Base-by-base conservation (phyloP, 2,797 vertebrate genomes). In the Melanotaenia parkinsoni region DNA sequence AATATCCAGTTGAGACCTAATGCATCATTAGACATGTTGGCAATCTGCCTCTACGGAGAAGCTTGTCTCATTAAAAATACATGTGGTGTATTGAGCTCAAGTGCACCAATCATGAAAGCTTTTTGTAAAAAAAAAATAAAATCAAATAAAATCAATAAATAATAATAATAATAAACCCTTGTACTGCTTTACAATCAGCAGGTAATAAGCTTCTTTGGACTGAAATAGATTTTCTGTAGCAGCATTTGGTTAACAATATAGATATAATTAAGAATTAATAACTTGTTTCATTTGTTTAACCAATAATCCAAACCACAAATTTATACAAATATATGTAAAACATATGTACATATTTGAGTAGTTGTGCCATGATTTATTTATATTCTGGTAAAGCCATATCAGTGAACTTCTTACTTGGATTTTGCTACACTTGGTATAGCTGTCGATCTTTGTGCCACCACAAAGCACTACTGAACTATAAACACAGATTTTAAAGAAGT, bases 61-160 rank as follows among this genome's bases (percentile, higher is more conserved):
- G 70, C 76, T 83, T 67, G 76, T 88, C 82, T 86, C 83, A 87
- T 92, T 87, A 89, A 89, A 91, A 84, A 89, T 83, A 81, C 77
- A 88, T 86, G 85, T 4, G 22, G 71, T 32, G 76, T 81, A 75
- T 82, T 76, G 80, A 88, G 71, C 74, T 86, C 53, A 90, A 87
- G 84, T 88, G 67, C 47, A 77, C 77, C 80, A 88, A 86, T 92
- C 89, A 82, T 62, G 56, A 70, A 24, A 63, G 84, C 74, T 80
- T 78, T 89, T 76, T 78, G 59, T 70, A 47, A 2, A 38, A 70
- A 70, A 74, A 86, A 80, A 63, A 38, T 47, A 73, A 2, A 37
- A 63, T 68, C 67, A 86, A 80, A 28, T 28, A 30, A 30, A 30
- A 30, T 30, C 28, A 5, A 30, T 63, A 32, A 45, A 71, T 30